Evolutionary conservation across 92 coral and sea anemone species (phyloP), one percentile per base, ranked within the genome.

Genomic region (Porites evermanni): DNA sequence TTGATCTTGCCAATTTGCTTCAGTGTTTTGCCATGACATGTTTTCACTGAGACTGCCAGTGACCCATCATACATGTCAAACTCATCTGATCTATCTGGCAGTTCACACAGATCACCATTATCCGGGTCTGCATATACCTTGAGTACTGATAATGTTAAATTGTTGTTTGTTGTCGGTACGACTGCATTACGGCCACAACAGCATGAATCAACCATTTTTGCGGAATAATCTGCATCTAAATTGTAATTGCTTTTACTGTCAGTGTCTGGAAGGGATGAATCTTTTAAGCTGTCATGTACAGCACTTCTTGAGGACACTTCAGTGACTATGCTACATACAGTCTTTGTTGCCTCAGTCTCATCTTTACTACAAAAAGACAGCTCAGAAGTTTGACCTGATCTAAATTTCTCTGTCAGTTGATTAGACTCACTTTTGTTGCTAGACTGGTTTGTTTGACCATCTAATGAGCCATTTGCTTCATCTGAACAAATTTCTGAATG

Each of bases 41-140:
- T 74, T 74, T 73, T 72, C 0, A 83, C 87, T 6, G 72, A 64
- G 32, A 83, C 56, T 26, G 87, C 64, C 17, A 63, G 79, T 19
- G 87, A 83, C 17, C 87, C 87, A 64, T 83, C 87, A 18, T 38
- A 83, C 87, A 83, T 73, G 70, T 83, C 87, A 83, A 83, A 83
- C 24, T 83, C 87, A 21, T 74, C 73, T 10, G 67, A 53, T 56
- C 53, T 6, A 38, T 64, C 71, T 17, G 82, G 58, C 10, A 63
- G 64, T 14, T 83, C 80, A 51, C 51, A 2, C n/a, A 51, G 20
- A 12, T 52, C 24, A 38, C 52, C 72, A 24, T 73, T 13, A 61
- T 38, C 50, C 58, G 70, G 67, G 38, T 54, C 64, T 64, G 47
- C 53, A 32, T 84, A 75, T 51, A 60, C 52, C 44, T 76, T 82